Base-by-base conservation (phyloP, 1,140 invertebrate genomes). In the Danaus plexippus region DNA sequence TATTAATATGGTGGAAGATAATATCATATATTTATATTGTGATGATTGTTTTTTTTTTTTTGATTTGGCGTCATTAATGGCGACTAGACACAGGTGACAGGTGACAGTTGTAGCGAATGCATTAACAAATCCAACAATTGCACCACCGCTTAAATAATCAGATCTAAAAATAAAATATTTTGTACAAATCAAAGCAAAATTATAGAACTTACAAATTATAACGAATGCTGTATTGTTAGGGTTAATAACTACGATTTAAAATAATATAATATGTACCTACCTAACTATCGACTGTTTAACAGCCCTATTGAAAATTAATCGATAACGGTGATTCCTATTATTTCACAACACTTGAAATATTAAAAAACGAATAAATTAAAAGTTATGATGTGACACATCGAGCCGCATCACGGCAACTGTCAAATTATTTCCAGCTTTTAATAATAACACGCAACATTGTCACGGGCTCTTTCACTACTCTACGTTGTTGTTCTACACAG, bases 181-280 rank as follows among this genome's bases (percentile, higher is more conserved):
- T 76, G 71, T 74, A 83, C 80, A 80, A 73, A 84, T 83, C 84
- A 87, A 87, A 87, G 84, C 84, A 87, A 87, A 87, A 87, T 85
- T 79, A 87, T 73, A 75, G 73, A 74, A 82, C 84, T 83, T 85
- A 80, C 47, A 67, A 73, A 69, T 32, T 7, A 70, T 76, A 77
- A 77, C 70, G 63, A 84, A 77, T 69, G 63, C 75, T 64, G 68
- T 84, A 77, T 75, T 75, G 77, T 83, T 82, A 82, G 72, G 73
- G 60, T 76, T 77, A 73, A 80, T 59, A 73, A 67, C 69, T 77
- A 79, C 73, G 75, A 57, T 73, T 64, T 68, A 72, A 75, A 64
- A 69, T 64, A 61, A 71, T 75, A 69, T 68, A 63, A 73, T 73
- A 67, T 75, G 77, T 77, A 73, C 61, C 72, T 82, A 82, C 73